Percentiles rank a stretch among this genome's conserved stretches.
These are phyloP conservation scores for Vicugna pacos DNA, from an alignment of 2,113 vertebrate species.

Conservation along the genomic window DNA sequence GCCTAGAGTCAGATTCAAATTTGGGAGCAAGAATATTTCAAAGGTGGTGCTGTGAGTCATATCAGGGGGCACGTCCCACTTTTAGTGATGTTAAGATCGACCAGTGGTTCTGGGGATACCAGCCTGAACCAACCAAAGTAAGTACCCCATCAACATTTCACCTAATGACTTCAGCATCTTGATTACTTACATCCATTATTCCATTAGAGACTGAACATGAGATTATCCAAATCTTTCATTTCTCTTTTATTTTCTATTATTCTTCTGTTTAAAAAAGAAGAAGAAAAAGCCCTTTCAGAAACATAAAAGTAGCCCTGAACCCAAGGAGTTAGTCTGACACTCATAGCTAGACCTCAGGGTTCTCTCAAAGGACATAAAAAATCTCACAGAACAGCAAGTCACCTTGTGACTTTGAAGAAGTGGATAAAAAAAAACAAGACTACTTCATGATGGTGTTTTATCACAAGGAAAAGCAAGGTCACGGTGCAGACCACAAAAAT, in stretches of 20 bases:
- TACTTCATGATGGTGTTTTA: slow-evolving; percentile 15
- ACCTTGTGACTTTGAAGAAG: not conserved
- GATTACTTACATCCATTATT: not conserved
- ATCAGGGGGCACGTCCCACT: not conserved
- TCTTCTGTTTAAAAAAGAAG: not conserved
- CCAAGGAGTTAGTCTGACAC: not conserved
- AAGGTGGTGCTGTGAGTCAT: not conserved
- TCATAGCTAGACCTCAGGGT: not conserved
- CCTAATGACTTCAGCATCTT: not conserved
- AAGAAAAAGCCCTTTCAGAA: not conserved
- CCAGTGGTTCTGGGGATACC: not conserved
- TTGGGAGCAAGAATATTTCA: not conserved
- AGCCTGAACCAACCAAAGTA: not conserved
- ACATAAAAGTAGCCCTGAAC: not conserved
- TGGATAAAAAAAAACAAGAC: not conserved
- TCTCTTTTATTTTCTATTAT: not conserved
- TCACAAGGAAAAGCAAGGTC: slow-evolving; percentile 5
- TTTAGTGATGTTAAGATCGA: not conserved
- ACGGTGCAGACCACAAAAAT: not conserved
- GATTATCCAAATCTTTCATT: slow-evolving; percentile 12
- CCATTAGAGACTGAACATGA: not conserved
- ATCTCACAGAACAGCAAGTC: not conserved
- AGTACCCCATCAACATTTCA: not conserved
- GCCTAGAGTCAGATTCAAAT: not conserved
- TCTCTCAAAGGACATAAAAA: not conserved